Evolutionary conservation across 2,797 vertebrate genomes (phyloP), one percentile per base, ranked within the genome.

Genomic region (Zonotrichia albicollis): DNA sequence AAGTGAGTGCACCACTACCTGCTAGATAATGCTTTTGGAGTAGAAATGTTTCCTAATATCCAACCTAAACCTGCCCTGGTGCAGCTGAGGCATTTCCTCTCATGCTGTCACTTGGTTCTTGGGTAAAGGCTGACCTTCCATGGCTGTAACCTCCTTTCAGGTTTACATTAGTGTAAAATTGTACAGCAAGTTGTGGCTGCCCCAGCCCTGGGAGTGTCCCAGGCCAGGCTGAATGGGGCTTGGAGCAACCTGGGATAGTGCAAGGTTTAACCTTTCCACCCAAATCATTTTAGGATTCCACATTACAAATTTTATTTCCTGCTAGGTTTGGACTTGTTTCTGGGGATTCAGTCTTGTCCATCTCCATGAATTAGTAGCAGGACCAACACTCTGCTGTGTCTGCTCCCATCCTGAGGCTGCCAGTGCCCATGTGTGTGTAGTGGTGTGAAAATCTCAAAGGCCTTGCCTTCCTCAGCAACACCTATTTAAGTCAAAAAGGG

Each of bases 21-120:
- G 25, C 7, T 8, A 60, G 3, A 19, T 3, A 43, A 51, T 0
- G 1, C 6, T 40, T n/a, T 17, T 2, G 1, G 15, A 15, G 5
- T 36, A 43, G 21, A 51, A 16, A 25, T 22, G 26, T 34, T n/a
- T 29, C 53, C 53, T 21, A 19, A 58, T 15, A 10, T 16, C 30
- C 21, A 51, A 19, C 11, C 9, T 25, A 62, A 89, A 34, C 6
- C 29, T 45, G 5, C 13, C 10, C 13, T 36, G 30, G 30, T 1
- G 0, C 25, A 79, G 46, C 0, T n/a, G n/a, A 71, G 48, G 40
- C 40, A 6, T 34, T 66, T 51, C 20, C 14, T 67, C 40, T 78
- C 17, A 4, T 25, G 20, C 65, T 32, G 1, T 42, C 8, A 1
- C 22, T 22, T 26, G 32, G n/a, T 13, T 22, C 32, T 10, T 27